Base-by-base conservation (phyloP, 2,113 vertebrate genomes). In the Oreochromis spilurus region DNA sequence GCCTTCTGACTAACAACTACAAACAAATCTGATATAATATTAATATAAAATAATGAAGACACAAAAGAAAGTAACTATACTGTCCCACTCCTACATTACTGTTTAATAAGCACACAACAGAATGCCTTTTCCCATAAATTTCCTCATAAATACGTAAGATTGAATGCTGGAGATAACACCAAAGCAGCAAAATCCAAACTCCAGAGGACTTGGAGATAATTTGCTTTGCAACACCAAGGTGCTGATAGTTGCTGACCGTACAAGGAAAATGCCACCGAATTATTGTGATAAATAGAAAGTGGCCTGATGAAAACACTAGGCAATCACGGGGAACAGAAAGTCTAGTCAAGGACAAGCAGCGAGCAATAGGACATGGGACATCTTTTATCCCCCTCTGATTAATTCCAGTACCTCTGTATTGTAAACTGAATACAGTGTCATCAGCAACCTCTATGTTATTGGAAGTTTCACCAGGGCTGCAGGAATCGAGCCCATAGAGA, bases 371-470 rank as follows among this genome's bases (percentile, higher is more conserved):
- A 89, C 84, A 31, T 29, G 54, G 90, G 86, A 87, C 88, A 90
- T 93, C 84, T 91, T 87, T 94, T 92, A 92, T 90, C 87, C 94
- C 85, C 79, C 62, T 80, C 57, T 91, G 93, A 96, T 96, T 95
- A 95, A 95, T 95, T 93, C 83, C 82, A 91, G 90, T 90, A 89
- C 79, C 82, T 89, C 60, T 3, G 5, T 43, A 85, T 82, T 89
- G 62, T 83, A 90, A 65, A 82, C 84, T 70, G 85, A 81, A 87
- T 90, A 81, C 57, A 83, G 83, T 92, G 92, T 92, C 94, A 93
- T 90, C 86, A 92, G 88, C 84, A 88, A 79, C 79, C 92, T 90
- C 90, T 67, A 88, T 91, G 92, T 87, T 94, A 94, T 94, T 94
- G 70, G 86, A 81, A 84, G 80, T 91, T 92, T 88, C 80, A 87